Conservation (phyloP, 2,888 invertebrate genomes). For the Anarsia innoxiella region DNA sequence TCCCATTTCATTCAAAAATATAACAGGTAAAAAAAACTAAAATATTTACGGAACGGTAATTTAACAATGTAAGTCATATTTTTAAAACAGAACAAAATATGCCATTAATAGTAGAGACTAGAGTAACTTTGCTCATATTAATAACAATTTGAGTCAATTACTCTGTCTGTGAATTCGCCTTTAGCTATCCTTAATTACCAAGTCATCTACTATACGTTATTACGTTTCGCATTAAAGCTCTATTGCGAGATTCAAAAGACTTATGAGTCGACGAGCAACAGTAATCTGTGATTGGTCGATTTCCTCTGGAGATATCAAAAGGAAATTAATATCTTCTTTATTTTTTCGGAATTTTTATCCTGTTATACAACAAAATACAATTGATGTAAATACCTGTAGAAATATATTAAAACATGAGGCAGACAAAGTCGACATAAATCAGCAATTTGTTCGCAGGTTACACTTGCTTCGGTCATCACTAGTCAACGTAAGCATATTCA, state of each 20-base stretch:
- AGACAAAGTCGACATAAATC: too few relatives aligned
- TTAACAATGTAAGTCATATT: too few relatives aligned
- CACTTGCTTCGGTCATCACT: neutral
- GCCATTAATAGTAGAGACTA: conserved; percentile 29
- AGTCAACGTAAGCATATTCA: conserved; percentile 16
- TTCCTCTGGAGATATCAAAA: too few relatives aligned
- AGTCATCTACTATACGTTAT: conserved; percentile 27
- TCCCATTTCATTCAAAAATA: too few relatives aligned
- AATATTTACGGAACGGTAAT: too few relatives aligned
- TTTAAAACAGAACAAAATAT: conserved; percentile 20
- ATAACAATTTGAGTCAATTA: conserved; percentile 34
- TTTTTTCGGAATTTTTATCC: too few relatives aligned
- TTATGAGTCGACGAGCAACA: conserved; percentile 3
- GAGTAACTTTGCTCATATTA: conserved; percentile 31
- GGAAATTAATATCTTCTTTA: too few relatives aligned
- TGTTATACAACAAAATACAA: too few relatives aligned
- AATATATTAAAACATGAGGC: too few relatives aligned
- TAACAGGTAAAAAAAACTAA: too few relatives aligned
- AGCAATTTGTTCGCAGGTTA: too few relatives aligned
- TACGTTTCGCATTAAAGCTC: conserved; percentile 21
- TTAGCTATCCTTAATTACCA: conserved; percentile 29
- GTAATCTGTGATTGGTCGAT: neutral
- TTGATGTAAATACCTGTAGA: too few relatives aligned
- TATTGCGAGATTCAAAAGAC: conserved; percentile 15
- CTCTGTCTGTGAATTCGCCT: conserved; percentile 21